Evolutionary conservation across 2,113 vertebrate species (phyloP).

Genomic region (Sardina pilchardus): DNA sequence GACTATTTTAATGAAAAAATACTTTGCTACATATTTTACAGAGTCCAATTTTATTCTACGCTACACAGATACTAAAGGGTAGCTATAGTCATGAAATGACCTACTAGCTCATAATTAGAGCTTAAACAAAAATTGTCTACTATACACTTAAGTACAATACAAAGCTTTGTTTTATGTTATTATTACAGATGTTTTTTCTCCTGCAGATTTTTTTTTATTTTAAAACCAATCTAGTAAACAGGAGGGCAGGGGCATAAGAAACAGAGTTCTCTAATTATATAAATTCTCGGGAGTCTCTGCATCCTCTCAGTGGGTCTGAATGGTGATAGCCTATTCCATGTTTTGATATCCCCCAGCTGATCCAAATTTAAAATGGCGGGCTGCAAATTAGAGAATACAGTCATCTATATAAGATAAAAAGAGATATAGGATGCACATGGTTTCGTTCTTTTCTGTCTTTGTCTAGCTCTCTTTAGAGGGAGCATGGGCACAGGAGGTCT

Average conservation of each 20-base stretch:
- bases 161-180: not conserved
- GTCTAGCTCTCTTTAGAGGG: not conserved
- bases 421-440: not conserved
- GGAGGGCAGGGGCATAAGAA: not conserved
- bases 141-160: not conserved
- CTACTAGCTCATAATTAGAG: not conserved
- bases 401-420: not conserved
- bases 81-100: not conserved
- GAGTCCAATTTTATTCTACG: slow-evolving; percentile 4
- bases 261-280: not conserved
- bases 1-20: slow-evolving; percentile 14
- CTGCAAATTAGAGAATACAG: not conserved
- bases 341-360: not conserved
- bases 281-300: not conserved
- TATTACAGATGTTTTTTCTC: not conserved
- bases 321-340: not conserved
- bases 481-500: not conserved
- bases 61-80: not conserved
- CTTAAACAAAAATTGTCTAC: not conserved
- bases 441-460: not conserved
- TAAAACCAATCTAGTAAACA: not conserved
- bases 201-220: not conserved
- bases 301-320: not conserved
- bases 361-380: not conserved
- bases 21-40: slow-evolving; percentile 11